Percentiles rank a stretch among this genome's conserved stretches.
phyloP scores from a whole-genome alignment of 2,888 invertebrate genomes.

The Pherbina coryleti region DNA sequence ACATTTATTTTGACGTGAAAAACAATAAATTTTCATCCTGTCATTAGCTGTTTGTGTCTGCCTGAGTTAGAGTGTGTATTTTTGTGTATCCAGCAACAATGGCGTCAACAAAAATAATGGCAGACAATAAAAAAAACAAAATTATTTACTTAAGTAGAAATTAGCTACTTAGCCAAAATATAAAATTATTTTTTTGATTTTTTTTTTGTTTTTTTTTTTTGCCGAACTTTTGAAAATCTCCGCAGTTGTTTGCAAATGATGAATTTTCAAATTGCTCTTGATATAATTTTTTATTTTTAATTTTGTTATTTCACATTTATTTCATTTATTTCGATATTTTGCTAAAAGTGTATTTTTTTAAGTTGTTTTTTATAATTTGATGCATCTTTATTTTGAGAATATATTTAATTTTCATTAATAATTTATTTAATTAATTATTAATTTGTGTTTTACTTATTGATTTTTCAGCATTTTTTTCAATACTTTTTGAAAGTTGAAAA shows the following conservation, averaged over 20 bases:
- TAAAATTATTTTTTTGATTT: background rate
- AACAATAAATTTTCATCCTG: background rate
- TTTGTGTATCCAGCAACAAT: background rate
- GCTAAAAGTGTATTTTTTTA: too few relatives aligned
- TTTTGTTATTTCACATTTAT: background rate
- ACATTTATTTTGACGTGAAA: background rate
- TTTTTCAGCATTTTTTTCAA: too few relatives aligned
- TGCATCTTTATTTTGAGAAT: background rate
- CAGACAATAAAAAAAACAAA: background rate
- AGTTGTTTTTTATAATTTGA: constrained; percentile 16
- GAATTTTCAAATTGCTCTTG: background rate
- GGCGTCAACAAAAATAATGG: constrained; percentile 1
- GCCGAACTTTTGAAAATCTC: background rate
- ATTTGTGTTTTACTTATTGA: too few relatives aligned
- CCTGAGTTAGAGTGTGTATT: background rate
- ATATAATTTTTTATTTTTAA: background rate
- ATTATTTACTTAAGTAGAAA: background rate
- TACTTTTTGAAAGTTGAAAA: too few relatives aligned
- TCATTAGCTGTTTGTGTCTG: background rate
- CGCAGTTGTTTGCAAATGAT: constrained; percentile 21
- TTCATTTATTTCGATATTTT: background rate
- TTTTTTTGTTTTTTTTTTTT: background rate
- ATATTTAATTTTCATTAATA: background rate
- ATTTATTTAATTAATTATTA: too few relatives aligned
- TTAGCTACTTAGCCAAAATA: background rate